Base-by-base conservation (phyloP, 1,140 invertebrate genomes). In the Lucilia sericata region DNA sequence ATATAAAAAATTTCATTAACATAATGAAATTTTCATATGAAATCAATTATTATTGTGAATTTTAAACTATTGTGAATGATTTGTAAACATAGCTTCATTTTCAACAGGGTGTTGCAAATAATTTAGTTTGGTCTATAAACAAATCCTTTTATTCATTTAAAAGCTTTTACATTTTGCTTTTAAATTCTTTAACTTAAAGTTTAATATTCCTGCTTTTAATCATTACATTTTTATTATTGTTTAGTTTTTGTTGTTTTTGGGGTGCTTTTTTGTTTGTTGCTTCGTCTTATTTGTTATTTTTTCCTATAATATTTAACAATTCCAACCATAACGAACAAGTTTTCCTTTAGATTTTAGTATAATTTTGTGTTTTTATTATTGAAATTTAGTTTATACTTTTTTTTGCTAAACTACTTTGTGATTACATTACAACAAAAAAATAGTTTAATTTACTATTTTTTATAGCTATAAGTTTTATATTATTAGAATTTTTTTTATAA, bases 401-500 rank as follows among this genome's bases (percentile, higher is more conserved):
- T 75, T 75, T 13, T 14, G 2, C 30, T 42, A 42, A 3, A 17
- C 14, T 42, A 76, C 30, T 76, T 76, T 76, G 74, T 76, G 51
- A 55, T 42, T 36, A 47, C 3, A 76, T 76, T 80, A 21, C 14
- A 80, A 80, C 2, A 30, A 30, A 7, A 42, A 42, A 42, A 49
- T 55, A 34, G 75, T 78, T 30, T 34, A 7, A 42, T 42, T 42
- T 3, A 8, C 13, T 75, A 12, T 75, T 75, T 80, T 49, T 80
- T 80, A n/a, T 80, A 76, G 19, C 21, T 80, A 21, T 76, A 49
- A 80, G 42, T 80, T 34, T 42, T 49, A 49, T 49, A 51, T 49
- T 76, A 36, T 78, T 78, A 78, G 36, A 42, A 30, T 82, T 70
- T 82, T 82, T 75, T 75, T 70, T 70, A 82, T 70, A 74, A 30